Base-by-base conservation (phyloP, 2,888 invertebrate species). In the Mycalesis mineus region DNA sequence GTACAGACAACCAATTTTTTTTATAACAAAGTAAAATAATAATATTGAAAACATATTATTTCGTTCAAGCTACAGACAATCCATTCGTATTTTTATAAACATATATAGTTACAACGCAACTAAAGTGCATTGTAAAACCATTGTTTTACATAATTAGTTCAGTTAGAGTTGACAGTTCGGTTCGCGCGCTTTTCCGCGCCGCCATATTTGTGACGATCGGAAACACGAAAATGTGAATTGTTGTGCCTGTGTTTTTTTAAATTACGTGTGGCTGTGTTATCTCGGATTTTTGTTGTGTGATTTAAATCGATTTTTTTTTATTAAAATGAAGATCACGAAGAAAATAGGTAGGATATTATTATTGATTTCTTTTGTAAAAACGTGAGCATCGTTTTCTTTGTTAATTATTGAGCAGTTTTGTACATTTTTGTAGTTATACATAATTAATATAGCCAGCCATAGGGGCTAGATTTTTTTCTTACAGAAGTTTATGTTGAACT, bases 101-200 rank as follows among this genome's bases (percentile, higher is more conserved):
- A 22, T 42, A 33, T 28, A 41, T 52, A 14, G 50, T 50, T 39
- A 2, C 50, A 40, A 14, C 29, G 40, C 39, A 14, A 40, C 40
- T 40, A 47, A 54, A 47, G 22, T 37, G 31, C 22, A 42, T 55
- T 55, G 55, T 52, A 14, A 63, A 64, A 66, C 69, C 71, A 67
- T 65, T 71, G 55, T 39, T 44, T 45, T 50, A 60, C 57, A 40
- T 58, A 58, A 62, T 64, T 64, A 62, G 55, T 55, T 60, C 71
- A 69, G 67, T 66, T 65, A 67, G 57, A 62, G 67, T 67, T 67
- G 63, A 71, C 68, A 67, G 70, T 42, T 65, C 64, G 62, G 65
- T 68, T 73, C 69, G 74, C 77, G 78, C 78, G 75, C 70, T 74
- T 78, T 74, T 72, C 69, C 67, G 65, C 63, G 62, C 60, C 59